These are phyloP conservation scores for Amyelois transitella DNA, from an alignment of 1,140 invertebrate genomes.

Conservation along the genomic window DNA sequence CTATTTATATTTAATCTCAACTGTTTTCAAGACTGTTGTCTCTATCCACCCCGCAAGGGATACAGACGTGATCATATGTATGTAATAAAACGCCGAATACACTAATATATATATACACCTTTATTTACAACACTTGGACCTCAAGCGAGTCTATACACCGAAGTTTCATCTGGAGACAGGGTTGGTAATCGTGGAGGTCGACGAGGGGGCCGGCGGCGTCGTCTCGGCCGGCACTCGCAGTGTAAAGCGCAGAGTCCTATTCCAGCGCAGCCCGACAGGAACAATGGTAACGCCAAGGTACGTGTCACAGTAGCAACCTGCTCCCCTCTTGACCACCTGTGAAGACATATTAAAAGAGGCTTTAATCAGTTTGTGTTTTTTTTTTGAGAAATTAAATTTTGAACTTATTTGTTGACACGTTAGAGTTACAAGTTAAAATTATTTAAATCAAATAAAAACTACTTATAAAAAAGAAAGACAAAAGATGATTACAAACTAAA, in stretches of 20 bases:
- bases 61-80: too few species aligned
- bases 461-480: too few species aligned
- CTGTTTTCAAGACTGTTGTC: too few species aligned
- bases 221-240: constrained; percentile 80
- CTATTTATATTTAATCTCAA: too few species aligned
- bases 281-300: constrained; percentile 87
- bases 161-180: constrained; percentile 54
- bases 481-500: too few species aligned
- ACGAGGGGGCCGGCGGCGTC: constrained; percentile 58
- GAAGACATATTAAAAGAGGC: not conserved
- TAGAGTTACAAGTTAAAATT: too few species aligned
- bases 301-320: constrained; percentile 86
- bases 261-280: constrained; percentile 86
- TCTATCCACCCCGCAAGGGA: too few species aligned
- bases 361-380: too few species aligned
- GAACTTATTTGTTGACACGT: too few species aligned
- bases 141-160: constrained; percentile 61
- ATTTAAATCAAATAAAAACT: too few species aligned
- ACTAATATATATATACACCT: not conserved
- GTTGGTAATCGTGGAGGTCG: constrained; percentile 55
- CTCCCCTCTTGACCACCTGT: constrained; percentile 83
- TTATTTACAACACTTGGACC: not conserved
- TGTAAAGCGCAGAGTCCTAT: constrained; percentile 89
- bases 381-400: too few species aligned
- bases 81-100: not conserved